Base-by-base conservation (phyloP, 37 sponge, comb jelly and placozoan species). In the Mnemiopsis leidyi region DNA sequence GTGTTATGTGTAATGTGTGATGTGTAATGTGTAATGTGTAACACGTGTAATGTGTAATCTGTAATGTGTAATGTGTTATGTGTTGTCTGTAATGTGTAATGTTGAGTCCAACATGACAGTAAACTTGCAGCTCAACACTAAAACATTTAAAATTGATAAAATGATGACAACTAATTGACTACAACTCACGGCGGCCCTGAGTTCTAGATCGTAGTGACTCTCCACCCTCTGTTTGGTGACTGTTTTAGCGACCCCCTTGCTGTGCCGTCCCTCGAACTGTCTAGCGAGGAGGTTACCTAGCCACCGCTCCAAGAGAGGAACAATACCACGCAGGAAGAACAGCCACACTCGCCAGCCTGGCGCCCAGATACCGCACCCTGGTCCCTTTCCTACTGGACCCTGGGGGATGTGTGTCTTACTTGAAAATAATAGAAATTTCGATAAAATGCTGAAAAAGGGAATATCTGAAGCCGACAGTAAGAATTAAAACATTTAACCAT, bases 321-420 rank as follows among this genome's bases (percentile, higher is more conserved):
- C 99, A 29, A 98, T 93, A 32, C 99, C 99, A 18, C 99, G 93
- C 93, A 97, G 90, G 94, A 98, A 99, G 97, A 99, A 97, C 69
- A 99, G 92, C 97, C 97, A 99, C 37, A 97, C 95, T 34, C 97
- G 93, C 99, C 99, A 99, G 16, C 99, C 99, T 0, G 99, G 97
- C 0, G 97, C 97, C 97, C 97, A 99, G 67, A 97, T 90, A 0
- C 99, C 99, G n/a, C 95, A 96, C 7, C 99, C 99, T 25, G 99
- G 99, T 32, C 99, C 99, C 93, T 99, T 99, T n/a, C 99, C 97
- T 29, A 99, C 99, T 33, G 99, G 97, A 77, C 99, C 99, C 97
- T 97, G 92, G n/a, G n/a, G n/a, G n/a, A n/a, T n/a, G n/a, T n/a
- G n/a, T n/a, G n/a, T n/a, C n/a, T n/a, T n/a, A n/a, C n/a, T n/a